A percentile compares a stretch with the other conserved stretches of the same genome.
Conservation (phyloP, 1,140 invertebrate species). For the Cataglyphis hispanica region DNA sequence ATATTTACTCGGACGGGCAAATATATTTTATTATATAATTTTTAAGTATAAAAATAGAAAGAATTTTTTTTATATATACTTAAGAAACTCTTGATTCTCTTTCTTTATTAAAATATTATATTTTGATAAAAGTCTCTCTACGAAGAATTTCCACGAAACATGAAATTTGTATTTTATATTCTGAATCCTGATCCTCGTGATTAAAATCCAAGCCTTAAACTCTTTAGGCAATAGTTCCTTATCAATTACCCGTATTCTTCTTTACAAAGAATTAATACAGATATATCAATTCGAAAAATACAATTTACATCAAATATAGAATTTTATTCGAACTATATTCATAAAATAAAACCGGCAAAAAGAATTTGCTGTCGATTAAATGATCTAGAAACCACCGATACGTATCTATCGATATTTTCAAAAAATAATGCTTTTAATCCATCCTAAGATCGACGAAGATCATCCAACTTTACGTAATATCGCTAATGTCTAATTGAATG, state of each 20-base stretch:
- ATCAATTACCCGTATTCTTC: neutral
- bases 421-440: too few relatives aligned
- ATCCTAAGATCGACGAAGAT: too few relatives aligned
- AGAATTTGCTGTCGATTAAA: neutral
- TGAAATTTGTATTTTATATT: too few relatives aligned
- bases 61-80: neutral
- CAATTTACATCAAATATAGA: neutral
- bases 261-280: neutral
- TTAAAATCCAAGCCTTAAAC: neutral
- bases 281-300: too few relatives aligned
- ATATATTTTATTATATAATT: neutral
- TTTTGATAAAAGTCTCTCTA: too few relatives aligned
- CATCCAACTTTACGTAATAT: neutral
- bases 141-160: too few relatives aligned
- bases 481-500: neutral
- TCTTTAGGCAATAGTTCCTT: neutral
- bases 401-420: too few relatives aligned
- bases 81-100: neutral
- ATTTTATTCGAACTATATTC: neutral
- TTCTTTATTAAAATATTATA: neutral
- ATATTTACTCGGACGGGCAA: neutral
- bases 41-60: neutral
- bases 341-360: neutral
- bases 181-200: too few relatives aligned
- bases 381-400: too few relatives aligned